Base-by-base conservation (phyloP, 2,113 vertebrate genomes). In the Sminthopsis crassicaudata region DNA sequence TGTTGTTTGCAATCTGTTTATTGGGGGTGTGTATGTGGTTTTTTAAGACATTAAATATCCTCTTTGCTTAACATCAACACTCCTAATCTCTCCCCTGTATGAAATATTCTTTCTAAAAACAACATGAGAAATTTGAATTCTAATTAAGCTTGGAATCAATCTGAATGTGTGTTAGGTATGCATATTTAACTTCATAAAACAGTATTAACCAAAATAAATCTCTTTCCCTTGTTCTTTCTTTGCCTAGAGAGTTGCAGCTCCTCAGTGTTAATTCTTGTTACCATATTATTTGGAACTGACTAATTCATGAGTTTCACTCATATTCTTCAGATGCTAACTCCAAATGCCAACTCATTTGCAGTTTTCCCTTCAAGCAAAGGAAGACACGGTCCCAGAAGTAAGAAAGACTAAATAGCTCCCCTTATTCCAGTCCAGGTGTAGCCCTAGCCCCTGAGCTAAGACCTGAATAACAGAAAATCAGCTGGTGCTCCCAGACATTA, bases 21-120 rank as follows among this genome's bases (percentile, higher is more conserved):
- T 97, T 95, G 96, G 96, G 91, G 25, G 4, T 26, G 27, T 27
- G 92, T 2, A 11, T 5, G 16, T 16, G 22, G 19, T 22, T 46
- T 93, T 46, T 16, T 12, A 91, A 92, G 91, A 54, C 88, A 53
- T 95, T 95, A 96, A 96, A 97, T 55, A 96, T 91, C 53, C 53
- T 51, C 90, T 95, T 96, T 0, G 22, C 94, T 96, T 94, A 97
- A 95, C 23, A 93, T 92, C 53, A 97, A 96, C 55, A 96, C 55
- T 84, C 92, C 97, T 91, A 92, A 48, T 53, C 67, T 95, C 55
- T 94, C 92, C 46, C 51, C 89, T 91, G 92, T 91, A 96, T 92
- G 95, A 97, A 97, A 94, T 91, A 96, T 96, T 95, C 2, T 94
- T 97, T 97, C 97, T 84, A 84, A 84, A 97, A 96, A 91, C 53